Conservation (phyloP, 1,140 invertebrate genomes). For the Antheraea mylitta region DNA sequence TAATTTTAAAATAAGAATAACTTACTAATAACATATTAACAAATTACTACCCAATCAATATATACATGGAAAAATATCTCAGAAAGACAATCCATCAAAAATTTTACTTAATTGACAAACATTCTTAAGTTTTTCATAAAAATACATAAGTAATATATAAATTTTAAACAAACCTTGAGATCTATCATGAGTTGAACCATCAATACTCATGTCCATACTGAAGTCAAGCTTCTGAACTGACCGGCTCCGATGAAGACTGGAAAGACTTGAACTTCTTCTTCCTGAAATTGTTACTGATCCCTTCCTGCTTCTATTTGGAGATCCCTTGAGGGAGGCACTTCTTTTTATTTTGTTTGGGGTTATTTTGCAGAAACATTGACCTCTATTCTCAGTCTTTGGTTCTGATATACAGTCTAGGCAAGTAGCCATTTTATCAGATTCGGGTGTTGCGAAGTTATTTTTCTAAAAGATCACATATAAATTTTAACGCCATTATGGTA, state of each 20-base stretch:
- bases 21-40: too few relatives aligned
- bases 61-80: too few relatives aligned
- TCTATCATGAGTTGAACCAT: constrained; percentile 58
- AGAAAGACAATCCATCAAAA: too few relatives aligned
- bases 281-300: constrained; percentile 44
- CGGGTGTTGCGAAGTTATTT: constrained; percentile 66
- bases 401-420: constrained; percentile 56
- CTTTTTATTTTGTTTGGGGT: constrained; percentile 55
- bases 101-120: too few relatives aligned
- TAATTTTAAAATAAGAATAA: too few relatives aligned
- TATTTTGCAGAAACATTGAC: constrained; percentile 48
- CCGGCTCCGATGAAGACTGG: constrained; percentile 59
- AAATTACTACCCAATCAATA: too few relatives aligned
- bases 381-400: constrained; percentile 37
- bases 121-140: too few relatives aligned
- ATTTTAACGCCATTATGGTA: too few relatives aligned
- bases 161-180: constrained; percentile 46
- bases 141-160: neutral
- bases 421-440: constrained; percentile 60
- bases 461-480: constrained; percentile 44
- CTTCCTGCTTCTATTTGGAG: constrained; percentile 42
- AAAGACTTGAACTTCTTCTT: constrained; percentile 63
- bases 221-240: constrained; percentile 72
- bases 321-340: constrained; percentile 61
- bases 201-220: constrained; percentile 74